Conservation (phyloP, 92 coral and sea anemone species). For the Porites cylindrica region DNA sequence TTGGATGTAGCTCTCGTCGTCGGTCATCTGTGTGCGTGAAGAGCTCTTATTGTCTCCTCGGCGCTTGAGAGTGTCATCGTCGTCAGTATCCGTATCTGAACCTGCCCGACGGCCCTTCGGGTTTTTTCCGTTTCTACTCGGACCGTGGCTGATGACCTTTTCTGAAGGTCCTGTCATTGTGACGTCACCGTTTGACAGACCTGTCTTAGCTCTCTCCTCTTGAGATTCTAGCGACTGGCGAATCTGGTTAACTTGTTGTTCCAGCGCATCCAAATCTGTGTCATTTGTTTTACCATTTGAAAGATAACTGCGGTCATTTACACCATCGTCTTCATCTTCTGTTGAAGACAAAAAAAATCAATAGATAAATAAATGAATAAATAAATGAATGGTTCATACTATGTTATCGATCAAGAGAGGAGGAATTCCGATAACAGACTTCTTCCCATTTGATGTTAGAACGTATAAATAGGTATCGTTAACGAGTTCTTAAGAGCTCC, state of each 20-base stretch:
- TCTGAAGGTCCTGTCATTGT: constrained; percentile 43
- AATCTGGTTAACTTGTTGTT: constrained; percentile 87
- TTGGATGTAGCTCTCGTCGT: constrained; percentile 93
- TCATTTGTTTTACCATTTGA: constrained; percentile 46
- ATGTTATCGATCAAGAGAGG: too few species aligned
- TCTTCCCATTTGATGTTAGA: too few species aligned
- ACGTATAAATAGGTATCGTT: too few species aligned
- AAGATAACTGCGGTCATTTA: constrained; percentile 13
- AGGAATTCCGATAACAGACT: too few species aligned
- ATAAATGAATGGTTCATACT: too few species aligned
- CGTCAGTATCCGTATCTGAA: constrained; percentile 80
- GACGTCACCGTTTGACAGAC: constrained; percentile 76
- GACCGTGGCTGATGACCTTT: constrained; percentile 58
- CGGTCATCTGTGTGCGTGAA: constrained; percentile 88
- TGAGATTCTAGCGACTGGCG: constrained; percentile 80
- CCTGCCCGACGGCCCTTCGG: constrained; percentile 62
- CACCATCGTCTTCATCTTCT: constrained; percentile 78
- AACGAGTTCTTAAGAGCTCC: too few species aligned
- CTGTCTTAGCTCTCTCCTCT: constrained; percentile 43
- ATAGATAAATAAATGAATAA: not conserved
- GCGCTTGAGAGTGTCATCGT: constrained; percentile 77
- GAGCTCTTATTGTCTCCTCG: constrained; percentile 70
- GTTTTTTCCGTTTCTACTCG: constrained; percentile 40
- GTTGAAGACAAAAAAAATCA: not conserved
- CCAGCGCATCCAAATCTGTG: constrained; percentile 81